Percentiles rank a stretch among this genome's conserved stretches.
Conservation (phyloP, 2,797 vertebrate genomes). For the Mormyrops boulengeri region DNA sequence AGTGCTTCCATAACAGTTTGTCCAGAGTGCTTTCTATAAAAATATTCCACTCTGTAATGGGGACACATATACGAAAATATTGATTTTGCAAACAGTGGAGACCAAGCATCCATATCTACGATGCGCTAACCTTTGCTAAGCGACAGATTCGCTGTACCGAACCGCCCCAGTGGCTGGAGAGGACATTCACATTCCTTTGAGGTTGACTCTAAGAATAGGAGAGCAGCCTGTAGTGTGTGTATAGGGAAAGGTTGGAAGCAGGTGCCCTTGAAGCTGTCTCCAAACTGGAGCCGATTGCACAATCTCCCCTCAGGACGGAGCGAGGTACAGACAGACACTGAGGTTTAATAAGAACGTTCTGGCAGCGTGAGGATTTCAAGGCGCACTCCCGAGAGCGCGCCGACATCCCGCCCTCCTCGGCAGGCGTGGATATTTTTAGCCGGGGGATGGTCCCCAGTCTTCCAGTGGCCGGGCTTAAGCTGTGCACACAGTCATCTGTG, state of each 20-base stretch:
- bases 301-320: not conserved
- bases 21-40: not conserved
- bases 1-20: not conserved
- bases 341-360: constrained; percentile 16
- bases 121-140: not conserved
- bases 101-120: not conserved
- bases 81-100: constrained; percentile 4
- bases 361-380: not conserved
- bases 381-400: not conserved
- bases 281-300: not conserved
- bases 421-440: constrained; percentile 32
- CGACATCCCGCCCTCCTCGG: not conserved
- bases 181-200: not conserved
- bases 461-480: constrained; percentile 14
- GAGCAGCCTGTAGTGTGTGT: not conserved
- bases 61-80: not conserved
- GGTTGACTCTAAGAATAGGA: constrained; percentile 1
- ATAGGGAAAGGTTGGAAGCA: not conserved
- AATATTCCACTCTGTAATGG: not conserved
- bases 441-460: constrained; percentile 8
- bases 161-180: not conserved
- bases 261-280: not conserved
- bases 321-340: not conserved
- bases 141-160: not conserved
- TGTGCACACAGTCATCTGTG: constrained; percentile 26